Base-by-base conservation (phyloP, 2,888 invertebrate species). In the Mythimna pallens region DNA sequence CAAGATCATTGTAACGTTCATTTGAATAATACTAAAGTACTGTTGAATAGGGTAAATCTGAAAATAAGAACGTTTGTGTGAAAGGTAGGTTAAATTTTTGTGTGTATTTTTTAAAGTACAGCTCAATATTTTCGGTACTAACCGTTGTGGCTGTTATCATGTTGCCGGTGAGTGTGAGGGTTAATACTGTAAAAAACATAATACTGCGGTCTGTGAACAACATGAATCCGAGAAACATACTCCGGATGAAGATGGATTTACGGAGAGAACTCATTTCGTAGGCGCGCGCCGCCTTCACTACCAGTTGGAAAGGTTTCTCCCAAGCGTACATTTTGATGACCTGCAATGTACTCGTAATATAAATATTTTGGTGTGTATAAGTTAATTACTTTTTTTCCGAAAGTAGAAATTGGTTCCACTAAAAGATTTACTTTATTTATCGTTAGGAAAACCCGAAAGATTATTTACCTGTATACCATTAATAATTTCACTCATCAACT, bases 241-340 rank as follows among this genome's bases (percentile, higher is more conserved):
- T 98, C 79, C 97, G 95, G n/a, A 98, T 96, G 82, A 97, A 97
- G 17, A 97, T 97, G 7, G 97, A 96, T 72, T 96, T 95, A 83
- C 93, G 95, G 47, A 98, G 93, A 34, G 97, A 94, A 2, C 87
- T 91, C 84, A 98, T 94, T 93, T 98, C 96, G 64, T 89, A 90
- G 70, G 87, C 94, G 85, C 98, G 93, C 4, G 97, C 97, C 9
- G 94, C 89, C 65, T 95, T 97, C 17, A 98, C 97, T 0, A 98
- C 94, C 30, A 97, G 92, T 65, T 97, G 97, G 91, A 99, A 99
- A 0, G 98, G 98, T 83, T 97, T 97, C 93, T 99, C 99, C 98
- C 99, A 99, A 3, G 98, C 98, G 91, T 99, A 99, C 99, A 99
- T 99, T 96, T 99, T 99, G 78, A 99, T 98, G 0, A 99, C 98